phyloP scores from a whole-genome alignment of 2,797 vertebrate species.

The Myiotriccus ornatus region DNA sequence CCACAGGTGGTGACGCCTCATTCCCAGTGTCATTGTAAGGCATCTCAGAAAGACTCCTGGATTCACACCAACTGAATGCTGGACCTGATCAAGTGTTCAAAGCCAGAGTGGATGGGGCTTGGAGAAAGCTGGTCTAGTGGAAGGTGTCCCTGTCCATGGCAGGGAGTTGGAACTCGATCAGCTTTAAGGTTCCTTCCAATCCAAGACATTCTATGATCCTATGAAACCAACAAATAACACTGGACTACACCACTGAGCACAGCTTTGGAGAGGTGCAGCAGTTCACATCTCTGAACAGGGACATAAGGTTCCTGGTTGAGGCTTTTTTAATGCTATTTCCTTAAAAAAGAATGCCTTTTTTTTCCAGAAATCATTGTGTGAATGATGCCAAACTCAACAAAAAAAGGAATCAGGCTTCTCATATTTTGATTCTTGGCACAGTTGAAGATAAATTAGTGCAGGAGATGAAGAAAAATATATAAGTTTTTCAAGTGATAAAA shows the following conservation, averaged over 20 bases:
- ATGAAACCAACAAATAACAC: not conserved
- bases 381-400: not conserved
- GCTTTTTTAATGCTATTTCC: not conserved
- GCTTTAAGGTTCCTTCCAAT: not conserved
- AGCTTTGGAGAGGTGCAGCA: not conserved
- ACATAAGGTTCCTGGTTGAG: not conserved
- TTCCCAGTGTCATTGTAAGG: not conserved
- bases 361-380: not conserved
- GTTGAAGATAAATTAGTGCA: not conserved
- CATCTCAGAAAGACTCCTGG: not conserved
- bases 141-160: not conserved
- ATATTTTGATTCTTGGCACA: not conserved
- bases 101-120: rapidly evolving
- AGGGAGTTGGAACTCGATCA: not conserved
- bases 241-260: not conserved
- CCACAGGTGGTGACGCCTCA: not conserved
- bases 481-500: not conserved
- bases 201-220: not conserved
- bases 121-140: not conserved
- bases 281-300: not conserved
- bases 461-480: not conserved
- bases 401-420: not conserved
- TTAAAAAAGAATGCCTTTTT: not conserved
- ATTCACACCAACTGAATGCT: not conserved
- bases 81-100: not conserved